Evolutionary conservation across 2,888 invertebrate species (phyloP), one percentile per base, ranked within the genome.

Genomic region (Pherbina coryleti): DNA sequence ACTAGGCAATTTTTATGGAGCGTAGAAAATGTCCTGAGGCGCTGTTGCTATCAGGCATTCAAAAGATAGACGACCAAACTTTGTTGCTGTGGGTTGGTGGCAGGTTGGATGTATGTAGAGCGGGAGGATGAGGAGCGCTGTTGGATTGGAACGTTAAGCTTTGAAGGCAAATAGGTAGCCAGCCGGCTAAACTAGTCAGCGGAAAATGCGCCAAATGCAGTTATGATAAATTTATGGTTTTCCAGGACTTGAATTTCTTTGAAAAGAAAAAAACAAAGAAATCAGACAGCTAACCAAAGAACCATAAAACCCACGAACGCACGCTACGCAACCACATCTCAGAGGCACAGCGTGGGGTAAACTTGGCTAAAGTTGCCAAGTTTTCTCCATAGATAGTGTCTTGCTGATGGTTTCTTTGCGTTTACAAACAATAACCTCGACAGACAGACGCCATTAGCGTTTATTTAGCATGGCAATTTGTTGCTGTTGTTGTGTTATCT

Each of bases 201-300:
- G 69, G 69, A 51, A 69, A 51, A 69, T 51, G 69, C 51, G 51
- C 60, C 28, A 75, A 72, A 69, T 76, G 78, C 78, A 76, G 78
- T 78, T 78, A 76, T 78, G 67, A 72, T 62, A 78, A 78, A 78
- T 78, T 78, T 76, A 78, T 78, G 76, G 70, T 66, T 75, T 75
- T 75, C 78, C 74, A 57, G 75, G 78, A 78, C 71, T 28, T 44
- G 11, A 11, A 44, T 44, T 44, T 14, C 2, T 44, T 11, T 44
- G 14, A 44, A 44, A 44, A 11, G 44, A 37, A 4, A 5, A 31
- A 31, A 31, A n/a, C n/a, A n/a, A 37, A 44, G 44, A 44, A 44
- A 44, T 44, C 14, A 37, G 5, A 8, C 37, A 7, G 44, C 44
- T 37, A 37, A 37, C 37, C 5, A 8, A 37, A 60, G 28, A 28